Conservation (phyloP, 2,113 vertebrate genomes). For the Rana temporaria region DNA sequence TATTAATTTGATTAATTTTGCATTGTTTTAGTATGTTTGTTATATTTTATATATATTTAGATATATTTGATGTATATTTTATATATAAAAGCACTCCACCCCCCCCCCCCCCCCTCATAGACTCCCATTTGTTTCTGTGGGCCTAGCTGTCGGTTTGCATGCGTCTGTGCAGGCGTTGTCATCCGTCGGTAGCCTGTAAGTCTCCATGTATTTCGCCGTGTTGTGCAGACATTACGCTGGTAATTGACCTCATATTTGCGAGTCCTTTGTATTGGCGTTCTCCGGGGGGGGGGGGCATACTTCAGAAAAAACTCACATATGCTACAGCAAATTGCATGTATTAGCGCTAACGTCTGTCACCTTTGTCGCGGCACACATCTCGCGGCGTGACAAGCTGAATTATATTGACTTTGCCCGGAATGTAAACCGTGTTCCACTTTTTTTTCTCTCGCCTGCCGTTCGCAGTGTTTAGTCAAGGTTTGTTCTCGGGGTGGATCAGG, state of each 20-base stretch:
- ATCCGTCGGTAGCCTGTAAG: too few relatives aligned
- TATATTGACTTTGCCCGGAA: slow-evolving; percentile 20
- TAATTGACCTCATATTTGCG: slow-evolving; percentile 36
- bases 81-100: too few relatives aligned
- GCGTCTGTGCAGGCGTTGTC: too few relatives aligned
- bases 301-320: slow-evolving; percentile 26
- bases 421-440: not conserved
- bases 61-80: too few relatives aligned
- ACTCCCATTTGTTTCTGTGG: too few relatives aligned
- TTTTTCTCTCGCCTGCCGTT: not conserved
- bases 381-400: slow-evolving; percentile 27
- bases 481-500: not conserved
- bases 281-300: not conserved
- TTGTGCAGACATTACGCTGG: slow-evolving; percentile 13
- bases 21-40: too few relatives aligned
- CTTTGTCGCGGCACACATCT: not conserved
- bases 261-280: slow-evolving; percentile 21
- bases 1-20: too few relatives aligned
- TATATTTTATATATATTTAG: too few relatives aligned
- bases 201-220: not conserved
- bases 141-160: too few relatives aligned
- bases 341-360: slow-evolving; percentile 41
- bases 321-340: slow-evolving; percentile 22
- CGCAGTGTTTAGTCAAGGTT: not conserved
- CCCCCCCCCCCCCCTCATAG: too few relatives aligned